Conservation (phyloP, 2,113 vertebrate genomes). For the Platycercus adscitus region DNA sequence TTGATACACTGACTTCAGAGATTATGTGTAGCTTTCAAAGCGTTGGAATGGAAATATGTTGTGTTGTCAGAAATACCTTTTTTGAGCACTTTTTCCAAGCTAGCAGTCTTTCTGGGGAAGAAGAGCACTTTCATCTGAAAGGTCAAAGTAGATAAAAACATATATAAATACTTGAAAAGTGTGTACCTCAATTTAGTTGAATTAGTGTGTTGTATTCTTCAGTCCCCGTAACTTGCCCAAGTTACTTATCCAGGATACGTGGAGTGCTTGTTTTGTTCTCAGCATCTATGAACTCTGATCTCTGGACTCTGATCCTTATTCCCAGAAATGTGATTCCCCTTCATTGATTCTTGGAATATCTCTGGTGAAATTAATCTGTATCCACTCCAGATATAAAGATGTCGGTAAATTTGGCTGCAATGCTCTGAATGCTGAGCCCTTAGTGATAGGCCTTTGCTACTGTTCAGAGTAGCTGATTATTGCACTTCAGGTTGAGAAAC, state of each 20-base stretch:
- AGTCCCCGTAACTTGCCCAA: fast-evolving
- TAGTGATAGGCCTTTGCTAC: background rate
- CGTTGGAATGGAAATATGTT: background rate
- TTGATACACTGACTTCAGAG: background rate
- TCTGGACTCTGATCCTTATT: background rate
- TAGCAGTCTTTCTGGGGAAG: background rate
- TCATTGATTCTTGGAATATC: background rate
- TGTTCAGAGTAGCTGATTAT: background rate
- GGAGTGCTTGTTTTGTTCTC: background rate
- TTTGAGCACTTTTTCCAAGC: background rate
- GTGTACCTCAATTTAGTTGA: background rate
- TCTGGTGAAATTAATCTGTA: background rate
- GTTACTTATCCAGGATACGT: background rate
- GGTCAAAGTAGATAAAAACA: background rate
- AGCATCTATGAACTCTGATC: background rate
- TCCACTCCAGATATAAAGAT: background rate
- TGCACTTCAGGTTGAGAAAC: background rate
- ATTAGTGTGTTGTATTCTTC: background rate
- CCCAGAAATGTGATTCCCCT: background rate
- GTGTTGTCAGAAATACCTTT: background rate
- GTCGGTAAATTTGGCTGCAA: background rate
- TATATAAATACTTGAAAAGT: background rate
- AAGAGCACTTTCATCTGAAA: background rate
- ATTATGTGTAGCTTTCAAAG: background rate
- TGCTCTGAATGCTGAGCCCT: background rate